These are phyloP conservation scores for Thelaira solivaga DNA, from an alignment of 2,888 invertebrate genomes.

Conservation along the genomic window DNA sequence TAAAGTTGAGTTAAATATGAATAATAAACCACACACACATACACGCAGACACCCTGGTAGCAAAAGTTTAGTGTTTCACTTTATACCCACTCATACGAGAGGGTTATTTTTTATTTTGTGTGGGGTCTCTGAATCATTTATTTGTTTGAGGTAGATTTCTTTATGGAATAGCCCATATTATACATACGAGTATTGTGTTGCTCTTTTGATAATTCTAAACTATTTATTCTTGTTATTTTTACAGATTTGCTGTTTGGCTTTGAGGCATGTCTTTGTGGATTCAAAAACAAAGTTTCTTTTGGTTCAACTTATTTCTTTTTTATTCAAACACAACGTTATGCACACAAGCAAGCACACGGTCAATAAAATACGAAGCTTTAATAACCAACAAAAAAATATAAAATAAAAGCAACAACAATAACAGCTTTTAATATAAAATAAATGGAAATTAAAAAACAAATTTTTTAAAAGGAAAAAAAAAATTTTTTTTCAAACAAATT, in stretches of 20 bases:
- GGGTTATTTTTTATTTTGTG: too few species aligned
- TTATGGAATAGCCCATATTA: not conserved
- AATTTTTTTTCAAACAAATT: slow-evolving; percentile 2
- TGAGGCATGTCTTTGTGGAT: slow-evolving; percentile 56
- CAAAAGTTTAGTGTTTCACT: too few species aligned
- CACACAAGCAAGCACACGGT: slow-evolving; percentile 1
- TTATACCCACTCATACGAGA: too few species aligned
- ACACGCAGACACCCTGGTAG: too few species aligned
- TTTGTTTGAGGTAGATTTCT: too few species aligned
- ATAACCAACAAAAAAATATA: too few species aligned
- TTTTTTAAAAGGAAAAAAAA: too few species aligned
- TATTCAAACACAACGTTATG: not conserved
- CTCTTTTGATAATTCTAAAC: slow-evolving; percentile 1
- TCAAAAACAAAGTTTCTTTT: slow-evolving; percentile 53
- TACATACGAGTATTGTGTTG: not conserved
- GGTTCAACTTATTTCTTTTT: slow-evolving; percentile 52
- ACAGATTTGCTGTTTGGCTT: slow-evolving; percentile 55
- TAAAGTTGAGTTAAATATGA: too few species aligned
- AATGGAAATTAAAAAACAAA: too few species aligned
- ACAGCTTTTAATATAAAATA: slow-evolving; percentile 23
- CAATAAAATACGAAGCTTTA: slow-evolving; percentile 17
- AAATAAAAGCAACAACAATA: not conserved
- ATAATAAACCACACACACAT: too few species aligned
- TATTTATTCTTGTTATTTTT: slow-evolving; percentile 34
- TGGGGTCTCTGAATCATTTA: too few species aligned